These are phyloP conservation scores for Dolichomitus sp. DNA, from an alignment of 2,888 invertebrate species.

Conservation along the genomic window DNA sequence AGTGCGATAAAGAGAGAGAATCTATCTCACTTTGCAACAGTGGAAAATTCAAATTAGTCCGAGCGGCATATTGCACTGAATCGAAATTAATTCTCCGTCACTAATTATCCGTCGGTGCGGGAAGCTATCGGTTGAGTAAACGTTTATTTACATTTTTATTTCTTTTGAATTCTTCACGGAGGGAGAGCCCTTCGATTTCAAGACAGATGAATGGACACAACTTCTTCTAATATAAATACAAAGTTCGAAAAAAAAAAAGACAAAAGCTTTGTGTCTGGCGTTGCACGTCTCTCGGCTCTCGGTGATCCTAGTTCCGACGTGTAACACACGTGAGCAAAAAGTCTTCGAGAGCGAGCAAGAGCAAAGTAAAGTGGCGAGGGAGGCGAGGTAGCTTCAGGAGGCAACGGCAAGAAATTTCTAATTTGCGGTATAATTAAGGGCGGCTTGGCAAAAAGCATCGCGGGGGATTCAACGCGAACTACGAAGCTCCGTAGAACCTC, in stretches of 20 bases:
- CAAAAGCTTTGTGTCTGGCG: slow-evolving; percentile 36
- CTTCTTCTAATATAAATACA: slow-evolving; percentile 22
- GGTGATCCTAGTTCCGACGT: slow-evolving; percentile 62
- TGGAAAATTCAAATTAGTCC: slow-evolving; percentile 85
- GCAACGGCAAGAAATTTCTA: slow-evolving; percentile 80
- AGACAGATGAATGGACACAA: background rate
- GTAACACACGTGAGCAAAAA: slow-evolving; percentile 64
- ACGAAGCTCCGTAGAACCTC: slow-evolving; percentile 36
- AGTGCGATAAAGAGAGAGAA: slow-evolving; percentile 49
- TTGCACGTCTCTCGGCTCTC: slow-evolving; percentile 34
- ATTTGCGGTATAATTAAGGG: slow-evolving; percentile 86
- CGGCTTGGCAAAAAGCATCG: slow-evolving; percentile 81
- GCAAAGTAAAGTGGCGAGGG: slow-evolving; percentile 74
- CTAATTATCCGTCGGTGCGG: slow-evolving; percentile 78
- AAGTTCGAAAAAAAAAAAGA: slow-evolving; percentile 5
- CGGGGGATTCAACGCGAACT: slow-evolving; percentile 72
- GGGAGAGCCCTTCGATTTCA: background rate
- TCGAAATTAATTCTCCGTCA: slow-evolving; percentile 84
- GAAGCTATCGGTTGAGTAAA: slow-evolving; percentile 41
- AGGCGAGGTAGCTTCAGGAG: slow-evolving; percentile 25
- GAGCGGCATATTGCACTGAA: slow-evolving; percentile 84
- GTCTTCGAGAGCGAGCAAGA: slow-evolving; percentile 35
- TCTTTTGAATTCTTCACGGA: background rate
- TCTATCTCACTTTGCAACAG: slow-evolving; percentile 62
- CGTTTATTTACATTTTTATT: slow-evolving; percentile 47